A percentile compares a stretch with the other conserved stretches of the same genome.
Conservation (phyloP, 2,888 invertebrate species). For the Nowickia ferox region DNA sequence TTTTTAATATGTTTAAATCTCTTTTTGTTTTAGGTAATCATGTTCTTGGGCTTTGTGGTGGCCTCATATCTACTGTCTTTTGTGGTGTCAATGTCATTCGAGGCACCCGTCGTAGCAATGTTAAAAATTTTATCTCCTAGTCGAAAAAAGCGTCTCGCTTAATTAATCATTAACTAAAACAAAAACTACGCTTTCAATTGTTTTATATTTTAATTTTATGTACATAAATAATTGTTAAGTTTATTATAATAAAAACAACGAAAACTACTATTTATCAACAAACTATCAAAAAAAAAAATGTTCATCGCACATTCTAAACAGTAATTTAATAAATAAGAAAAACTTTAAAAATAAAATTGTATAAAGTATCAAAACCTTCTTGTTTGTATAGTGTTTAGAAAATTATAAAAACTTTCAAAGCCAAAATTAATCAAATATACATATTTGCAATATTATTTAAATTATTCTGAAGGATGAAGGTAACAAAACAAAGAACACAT, state of each 20-base stretch:
- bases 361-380: background rate
- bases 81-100: constrained; percentile 91
- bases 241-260: constrained; percentile 43
- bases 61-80: constrained; percentile 91
- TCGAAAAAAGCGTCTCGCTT: constrained; percentile 83
- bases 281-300: constrained; percentile 2
- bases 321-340: background rate
- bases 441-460: constrained; percentile 33
- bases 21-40: constrained; percentile 85
- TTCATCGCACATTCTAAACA: constrained; percentile 25
- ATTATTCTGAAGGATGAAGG: constrained; percentile 48
- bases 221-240: constrained; percentile 71
- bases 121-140: constrained; percentile 88
- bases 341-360: background rate
- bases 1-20: background rate
- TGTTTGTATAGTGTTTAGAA: constrained; percentile 2
- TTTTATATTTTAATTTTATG: constrained; percentile 66
- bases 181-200: constrained; percentile 67
- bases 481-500: background rate
- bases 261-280: constrained; percentile 65
- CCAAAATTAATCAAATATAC: background rate
- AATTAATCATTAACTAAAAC: constrained; percentile 57
- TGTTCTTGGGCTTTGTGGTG: constrained; percentile 92
- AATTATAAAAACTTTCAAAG: constrained; percentile 21
- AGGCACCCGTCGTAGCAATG: constrained; percentile 93